phyloP scores from a whole-genome alignment of 2,888 invertebrate genomes.

The Kuschelorhynchus macadamiae region DNA sequence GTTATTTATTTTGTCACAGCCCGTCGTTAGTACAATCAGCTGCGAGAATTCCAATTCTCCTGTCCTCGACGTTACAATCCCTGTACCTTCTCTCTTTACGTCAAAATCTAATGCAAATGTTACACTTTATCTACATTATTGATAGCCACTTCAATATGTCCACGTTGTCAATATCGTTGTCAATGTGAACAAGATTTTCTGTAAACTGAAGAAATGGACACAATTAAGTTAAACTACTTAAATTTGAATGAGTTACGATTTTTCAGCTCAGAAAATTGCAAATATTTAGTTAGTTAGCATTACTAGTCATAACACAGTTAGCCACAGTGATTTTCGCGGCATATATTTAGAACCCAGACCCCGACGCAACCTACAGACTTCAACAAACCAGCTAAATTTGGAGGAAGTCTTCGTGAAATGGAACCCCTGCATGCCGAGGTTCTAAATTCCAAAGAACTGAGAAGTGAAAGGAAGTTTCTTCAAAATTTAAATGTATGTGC shows the following conservation, averaged over 20 bases:
- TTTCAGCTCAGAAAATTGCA: too few relatives aligned
- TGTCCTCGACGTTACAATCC: not conserved
- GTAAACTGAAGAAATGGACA: constrained; percentile 19
- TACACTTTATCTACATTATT: constrained; percentile 1
- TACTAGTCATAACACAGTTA: too few relatives aligned
- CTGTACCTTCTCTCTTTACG: not conserved
- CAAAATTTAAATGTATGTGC: too few relatives aligned
- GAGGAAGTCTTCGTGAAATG: too few relatives aligned
- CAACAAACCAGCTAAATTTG: too few relatives aligned
- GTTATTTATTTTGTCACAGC: not conserved
- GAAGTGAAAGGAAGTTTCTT: too few relatives aligned
- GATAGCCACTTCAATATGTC: constrained; percentile 10
- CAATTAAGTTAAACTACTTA: constrained; percentile 27
- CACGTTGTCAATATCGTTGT: not conserved
- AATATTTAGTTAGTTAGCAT: too few relatives aligned
- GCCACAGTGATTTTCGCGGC: too few relatives aligned
- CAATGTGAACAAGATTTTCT: constrained; percentile 20
- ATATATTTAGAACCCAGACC: too few relatives aligned
- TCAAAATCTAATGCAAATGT: constrained; percentile 4
- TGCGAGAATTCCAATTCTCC: not conserved
- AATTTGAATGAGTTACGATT: constrained; percentile 32
- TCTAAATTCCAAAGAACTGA: too few relatives aligned
- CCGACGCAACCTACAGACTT: too few relatives aligned
- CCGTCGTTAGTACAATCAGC: not conserved
- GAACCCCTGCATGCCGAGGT: too few relatives aligned